Percentiles rank a stretch among this genome's conserved stretches.
These are phyloP conservation scores for Drosophila robusta DNA, from an alignment of 2,888 invertebrate species.

Conservation along the genomic window DNA sequence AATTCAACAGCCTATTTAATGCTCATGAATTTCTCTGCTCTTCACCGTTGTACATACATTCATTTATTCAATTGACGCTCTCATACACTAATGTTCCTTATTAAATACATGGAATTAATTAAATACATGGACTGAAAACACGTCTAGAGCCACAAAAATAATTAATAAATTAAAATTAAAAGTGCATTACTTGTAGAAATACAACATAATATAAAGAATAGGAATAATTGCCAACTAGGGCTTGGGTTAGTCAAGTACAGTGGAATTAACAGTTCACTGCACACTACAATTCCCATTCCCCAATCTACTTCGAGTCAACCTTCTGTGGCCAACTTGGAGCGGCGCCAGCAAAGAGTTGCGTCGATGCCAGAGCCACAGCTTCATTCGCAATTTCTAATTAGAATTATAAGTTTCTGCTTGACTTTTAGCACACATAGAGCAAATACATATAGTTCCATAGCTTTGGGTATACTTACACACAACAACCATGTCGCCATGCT, in stretches of 20 bases:
- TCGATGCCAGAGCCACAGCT: slow-evolving; percentile 8
- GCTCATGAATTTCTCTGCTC: no score
- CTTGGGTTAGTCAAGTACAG: background rate
- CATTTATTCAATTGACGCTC: no score
- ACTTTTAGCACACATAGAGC: slow-evolving; percentile 27
- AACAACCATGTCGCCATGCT: slow-evolving; percentile 89
- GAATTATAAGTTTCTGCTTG: slow-evolving; percentile 62
- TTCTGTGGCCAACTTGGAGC: slow-evolving; percentile 11
- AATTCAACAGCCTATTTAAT: no score
- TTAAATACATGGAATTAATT: no score
- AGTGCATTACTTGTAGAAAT: background rate
- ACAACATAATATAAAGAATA: background rate
- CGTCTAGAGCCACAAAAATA: no score
- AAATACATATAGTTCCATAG: slow-evolving; percentile 3
- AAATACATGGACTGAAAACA: no score
- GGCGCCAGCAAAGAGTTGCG: slow-evolving; percentile 14
- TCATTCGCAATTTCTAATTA: slow-evolving; percentile 63
- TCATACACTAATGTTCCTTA: no score
- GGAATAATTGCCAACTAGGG: background rate
- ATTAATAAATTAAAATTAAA: no score
- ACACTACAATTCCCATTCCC: background rate
- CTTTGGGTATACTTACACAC: slow-evolving; percentile 87
- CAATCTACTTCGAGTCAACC: no score
- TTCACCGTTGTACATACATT: no score
- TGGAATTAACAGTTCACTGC: slow-evolving; percentile 4